phyloP scores from a whole-genome alignment of 2,113 vertebrate genomes.

The Climacteris rufus region DNA sequence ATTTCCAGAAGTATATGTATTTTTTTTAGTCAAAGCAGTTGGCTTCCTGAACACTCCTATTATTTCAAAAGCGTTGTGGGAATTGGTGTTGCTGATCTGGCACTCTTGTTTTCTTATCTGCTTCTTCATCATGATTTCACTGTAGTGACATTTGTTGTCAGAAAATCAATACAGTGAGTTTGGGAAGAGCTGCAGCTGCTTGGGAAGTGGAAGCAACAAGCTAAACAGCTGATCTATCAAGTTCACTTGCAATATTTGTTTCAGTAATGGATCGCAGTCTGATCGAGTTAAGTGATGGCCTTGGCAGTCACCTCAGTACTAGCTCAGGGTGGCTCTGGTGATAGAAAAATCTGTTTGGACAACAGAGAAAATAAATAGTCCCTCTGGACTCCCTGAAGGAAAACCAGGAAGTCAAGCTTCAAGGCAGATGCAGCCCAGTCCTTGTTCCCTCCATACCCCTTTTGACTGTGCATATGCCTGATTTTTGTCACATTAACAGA shows the following conservation, averaged over 20 bases:
- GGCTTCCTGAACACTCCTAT: not conserved
- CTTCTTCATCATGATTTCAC: constrained; percentile 43
- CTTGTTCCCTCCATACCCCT: not conserved
- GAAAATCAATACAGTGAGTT: constrained; percentile 44
- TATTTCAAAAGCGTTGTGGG: not conserved
- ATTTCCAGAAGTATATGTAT: not conserved
- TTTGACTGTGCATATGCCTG: not conserved
- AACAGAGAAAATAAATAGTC: not conserved
- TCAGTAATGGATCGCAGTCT: constrained; percentile 22
- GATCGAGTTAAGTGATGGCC: not conserved
- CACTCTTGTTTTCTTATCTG: constrained; percentile 7
- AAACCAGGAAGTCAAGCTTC: not conserved
- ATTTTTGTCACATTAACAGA: not conserved
- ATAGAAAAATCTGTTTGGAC: not conserved
- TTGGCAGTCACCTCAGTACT: not conserved
- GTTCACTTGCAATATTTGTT: constrained; percentile 30
- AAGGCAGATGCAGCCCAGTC: not conserved
- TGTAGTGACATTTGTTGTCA: constrained; percentile 14
- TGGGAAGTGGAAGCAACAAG: constrained; percentile 16
- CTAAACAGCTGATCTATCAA: constrained; percentile 20
- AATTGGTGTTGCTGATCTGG: not conserved
- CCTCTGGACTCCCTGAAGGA: not conserved
- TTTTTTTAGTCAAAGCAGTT: not conserved
- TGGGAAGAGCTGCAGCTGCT: constrained; percentile 12
- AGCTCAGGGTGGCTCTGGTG: not conserved